Percentiles rank a stretch among this genome's conserved stretches.
These are phyloP conservation scores for Erebia epiphron DNA, from an alignment of 2,888 invertebrate genomes.

Conservation along the genomic window DNA sequence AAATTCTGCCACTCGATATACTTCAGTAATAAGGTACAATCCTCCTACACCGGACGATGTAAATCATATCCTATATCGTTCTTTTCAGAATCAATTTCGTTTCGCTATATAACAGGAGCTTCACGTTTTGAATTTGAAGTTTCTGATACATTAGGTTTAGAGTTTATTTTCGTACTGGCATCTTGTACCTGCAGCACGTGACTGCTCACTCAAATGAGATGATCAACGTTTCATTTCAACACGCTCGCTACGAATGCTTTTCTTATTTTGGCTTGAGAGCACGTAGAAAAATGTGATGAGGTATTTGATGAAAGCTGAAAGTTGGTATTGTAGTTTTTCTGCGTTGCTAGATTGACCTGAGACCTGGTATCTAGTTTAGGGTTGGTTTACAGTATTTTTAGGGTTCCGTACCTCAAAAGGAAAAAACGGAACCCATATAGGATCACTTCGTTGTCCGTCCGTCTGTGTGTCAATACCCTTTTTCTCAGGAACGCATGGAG, in stretches of 20 bases:
- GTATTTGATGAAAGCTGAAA: neutral
- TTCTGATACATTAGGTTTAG: constrained; percentile 19
- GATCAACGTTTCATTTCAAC: constrained; percentile 33
- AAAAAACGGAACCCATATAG: too few species aligned
- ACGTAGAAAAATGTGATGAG: neutral
- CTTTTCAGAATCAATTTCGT: constrained; percentile 21
- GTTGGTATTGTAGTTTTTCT: neutral
- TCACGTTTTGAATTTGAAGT: constrained; percentile 24
- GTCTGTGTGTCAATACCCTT: too few species aligned
- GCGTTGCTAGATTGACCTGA: neutral
- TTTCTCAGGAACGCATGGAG: too few species aligned
- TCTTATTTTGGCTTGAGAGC: constrained; percentile 8
- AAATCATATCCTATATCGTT: constrained; percentile 7
- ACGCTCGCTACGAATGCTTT: constrained; percentile 21
- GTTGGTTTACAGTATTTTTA: neutral
- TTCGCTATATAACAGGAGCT: constrained; percentile 4
- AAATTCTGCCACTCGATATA: neutral
- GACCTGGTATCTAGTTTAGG: neutral
- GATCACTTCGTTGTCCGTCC: too few species aligned
- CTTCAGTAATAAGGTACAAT: neutral
- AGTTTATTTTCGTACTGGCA: constrained; percentile 20
- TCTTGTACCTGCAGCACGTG: constrained; percentile 27
- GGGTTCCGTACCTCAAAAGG: too few species aligned
- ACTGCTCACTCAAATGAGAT: constrained; percentile 27
- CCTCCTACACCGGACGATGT: neutral